Evolutionary conservation across 2,113 vertebrate genomes (phyloP).

Genomic region (Isichthys henryi): DNA sequence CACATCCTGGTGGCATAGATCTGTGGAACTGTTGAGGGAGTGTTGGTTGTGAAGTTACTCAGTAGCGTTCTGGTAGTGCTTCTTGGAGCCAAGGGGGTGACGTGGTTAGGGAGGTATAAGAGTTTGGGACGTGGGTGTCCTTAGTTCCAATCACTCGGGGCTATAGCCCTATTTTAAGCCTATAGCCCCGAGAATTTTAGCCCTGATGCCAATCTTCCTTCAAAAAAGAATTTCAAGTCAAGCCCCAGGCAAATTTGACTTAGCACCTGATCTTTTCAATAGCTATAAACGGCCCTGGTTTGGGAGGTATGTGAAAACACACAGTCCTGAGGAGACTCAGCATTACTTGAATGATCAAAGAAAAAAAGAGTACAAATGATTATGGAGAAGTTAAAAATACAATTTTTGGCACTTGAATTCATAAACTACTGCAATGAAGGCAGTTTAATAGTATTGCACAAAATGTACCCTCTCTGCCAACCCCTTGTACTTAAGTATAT

Average conservation of each 20-base stretch:
- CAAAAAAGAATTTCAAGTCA: no score
- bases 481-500: background rate
- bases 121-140: no score
- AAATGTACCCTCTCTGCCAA: background rate
- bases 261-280: no score
- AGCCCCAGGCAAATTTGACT: no score
- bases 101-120: no score
- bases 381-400: background rate
- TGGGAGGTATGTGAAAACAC: background rate
- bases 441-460: background rate
- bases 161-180: no score
- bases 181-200: no score
- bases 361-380: background rate
- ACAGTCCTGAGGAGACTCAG: background rate
- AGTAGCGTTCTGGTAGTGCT: background rate
- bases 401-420: background rate
- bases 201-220: no score
- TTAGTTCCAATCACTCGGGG: no score
- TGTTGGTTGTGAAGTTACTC: background rate
- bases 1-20: background rate
- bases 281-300: background rate
- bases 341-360: background rate
- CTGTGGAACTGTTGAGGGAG: background rate
- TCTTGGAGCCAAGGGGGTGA: background rate
- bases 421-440: background rate